A percentile compares a stretch with the other conserved stretches of the same genome.
These are phyloP conservation scores for Gadus chalcogrammus DNA, from an alignment of 2,113 vertebrate species.

Conservation along the genomic window DNA sequence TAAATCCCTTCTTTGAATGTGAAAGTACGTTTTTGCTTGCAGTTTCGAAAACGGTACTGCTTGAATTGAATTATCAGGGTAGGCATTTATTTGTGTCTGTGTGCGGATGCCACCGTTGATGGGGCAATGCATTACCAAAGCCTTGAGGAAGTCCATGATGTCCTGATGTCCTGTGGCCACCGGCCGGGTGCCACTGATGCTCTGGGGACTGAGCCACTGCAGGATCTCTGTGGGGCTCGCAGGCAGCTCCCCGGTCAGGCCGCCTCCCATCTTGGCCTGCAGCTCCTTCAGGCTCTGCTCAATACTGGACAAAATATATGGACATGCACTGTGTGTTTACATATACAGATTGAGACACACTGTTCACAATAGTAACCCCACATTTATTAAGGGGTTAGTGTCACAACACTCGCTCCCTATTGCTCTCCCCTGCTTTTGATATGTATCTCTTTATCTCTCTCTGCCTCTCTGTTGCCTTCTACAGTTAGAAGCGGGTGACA, in stretches of 20 bases:
- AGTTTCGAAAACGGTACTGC: too few relatives aligned
- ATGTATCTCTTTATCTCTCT: background rate
- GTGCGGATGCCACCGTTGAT: too few relatives aligned
- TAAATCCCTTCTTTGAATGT: too few relatives aligned
- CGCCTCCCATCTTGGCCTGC: slow-evolving; percentile 77
- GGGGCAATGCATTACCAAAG: slow-evolving; percentile 77
- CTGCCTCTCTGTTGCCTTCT: slow-evolving; percentile 24
- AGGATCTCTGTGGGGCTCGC: slow-evolving; percentile 77
- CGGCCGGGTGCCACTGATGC: slow-evolving; percentile 60
- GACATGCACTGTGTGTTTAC: background rate
- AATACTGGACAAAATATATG: slow-evolving; percentile 68
- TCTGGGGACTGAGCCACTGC: slow-evolving; percentile 78
- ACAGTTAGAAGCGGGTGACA: slow-evolving; percentile 37
- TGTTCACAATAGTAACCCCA: background rate
- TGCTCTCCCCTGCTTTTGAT: background rate
- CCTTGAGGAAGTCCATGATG: slow-evolving; percentile 83
- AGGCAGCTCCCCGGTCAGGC: slow-evolving; percentile 64
- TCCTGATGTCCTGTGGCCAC: slow-evolving; percentile 72
- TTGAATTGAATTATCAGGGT: too few relatives aligned
- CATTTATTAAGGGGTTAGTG: background rate
- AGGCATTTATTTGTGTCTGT: background rate
- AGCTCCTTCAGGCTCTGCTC: slow-evolving; percentile 83
- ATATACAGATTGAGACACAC: background rate
- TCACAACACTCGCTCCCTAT: slow-evolving; percentile 7
- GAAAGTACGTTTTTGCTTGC: too few relatives aligned